Evolutionary conservation across 2,797 vertebrate genomes (phyloP), one percentile per base, ranked within the genome.

Genomic region (Sebastolobus alascanus): DNA sequence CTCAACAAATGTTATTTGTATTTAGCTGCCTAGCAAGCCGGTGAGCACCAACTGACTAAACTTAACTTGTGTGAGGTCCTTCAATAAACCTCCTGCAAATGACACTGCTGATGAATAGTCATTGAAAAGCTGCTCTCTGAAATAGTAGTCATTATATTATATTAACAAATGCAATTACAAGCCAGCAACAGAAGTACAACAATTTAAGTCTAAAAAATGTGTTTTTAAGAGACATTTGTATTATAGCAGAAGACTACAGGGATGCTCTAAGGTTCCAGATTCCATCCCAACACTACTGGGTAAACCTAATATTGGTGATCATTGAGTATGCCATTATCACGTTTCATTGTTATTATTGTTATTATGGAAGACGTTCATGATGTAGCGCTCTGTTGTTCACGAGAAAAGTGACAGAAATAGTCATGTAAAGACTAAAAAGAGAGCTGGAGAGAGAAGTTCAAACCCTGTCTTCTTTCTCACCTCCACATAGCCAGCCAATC

Each of bases 1-100:
- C 18, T 54, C 33, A 46, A 63, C 54, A 74, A 74, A 61, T 61
- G 60, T 75, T 82, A 78, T 46, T 46, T 46, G 6, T 56, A 31
- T 64, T 73, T 75, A 79, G 75, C 61, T 27, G 64, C 52, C 6
- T 33, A 1, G 31, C 10, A 58, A 37, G 22, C 14, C 2, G 1
- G 10, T 29, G 50, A 43, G 63, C 31, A 3, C 1, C 2, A 25
- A 13, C 33, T 3, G 35, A 68, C 12, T 67, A 61, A 38, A 68
- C 14, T 54, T 4, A 29, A 64, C 16, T 38, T 18, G 8, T 25
- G 10, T 37, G 40, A 37, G 12, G 22, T 18, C 22, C 9, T 55
- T 40, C 8, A 20, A 7, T 29, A 22, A 61, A 54, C 20, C 22
- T 60, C 40, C 27, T 35, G 25, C 59, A 43, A 35, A 40, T 55